Percentiles rank a stretch among this genome's conserved stretches.
phyloP scores from a whole-genome alignment of 1,140 invertebrate species.

The Thrips palmi region DNA sequence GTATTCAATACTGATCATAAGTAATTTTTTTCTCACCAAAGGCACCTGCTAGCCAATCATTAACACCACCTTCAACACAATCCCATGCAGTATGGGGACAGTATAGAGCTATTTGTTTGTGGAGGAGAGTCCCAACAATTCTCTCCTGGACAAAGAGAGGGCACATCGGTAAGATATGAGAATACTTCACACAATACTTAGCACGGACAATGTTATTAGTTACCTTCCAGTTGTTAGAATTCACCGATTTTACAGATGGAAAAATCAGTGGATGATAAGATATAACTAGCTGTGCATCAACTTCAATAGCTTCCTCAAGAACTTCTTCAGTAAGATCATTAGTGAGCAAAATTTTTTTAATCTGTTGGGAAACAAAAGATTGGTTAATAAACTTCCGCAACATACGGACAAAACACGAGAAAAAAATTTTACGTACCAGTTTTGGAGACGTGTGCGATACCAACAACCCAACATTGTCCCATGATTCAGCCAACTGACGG shows the following conservation, averaged over 20 bases:
- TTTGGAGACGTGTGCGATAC: no score
- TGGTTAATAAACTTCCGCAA: no score
- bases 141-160: slow-evolving; percentile 37
- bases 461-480: slow-evolving; percentile 92
- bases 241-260: slow-evolving; percentile 57
- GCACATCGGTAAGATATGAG: slow-evolving; percentile 1
- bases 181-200: not conserved
- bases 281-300: slow-evolving; percentile 60
- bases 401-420: not conserved
- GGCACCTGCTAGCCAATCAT: slow-evolving; percentile 73
- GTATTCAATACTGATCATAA: slow-evolving; percentile 10
- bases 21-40: slow-evolving; percentile 33
- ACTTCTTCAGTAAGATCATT: slow-evolving; percentile 88
- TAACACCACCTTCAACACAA: slow-evolving; percentile 61
- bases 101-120: slow-evolving; percentile 74
- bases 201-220: slow-evolving; percentile 10
- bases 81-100: slow-evolving; percentile 90
- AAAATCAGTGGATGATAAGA: slow-evolving; percentile 96
- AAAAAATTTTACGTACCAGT: slow-evolving; percentile 28
- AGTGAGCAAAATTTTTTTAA: slow-evolving; percentile 63
- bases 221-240: slow-evolving; percentile 52
- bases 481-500: slow-evolving; percentile 51
- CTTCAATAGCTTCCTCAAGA: slow-evolving; percentile 57
- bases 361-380: slow-evolving; percentile 19
- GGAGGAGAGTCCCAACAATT: slow-evolving; percentile 62